Percentiles rank a stretch among this genome's conserved stretches.
Conservation (phyloP, 2,113 vertebrate genomes). For the Passerina amoena region DNA sequence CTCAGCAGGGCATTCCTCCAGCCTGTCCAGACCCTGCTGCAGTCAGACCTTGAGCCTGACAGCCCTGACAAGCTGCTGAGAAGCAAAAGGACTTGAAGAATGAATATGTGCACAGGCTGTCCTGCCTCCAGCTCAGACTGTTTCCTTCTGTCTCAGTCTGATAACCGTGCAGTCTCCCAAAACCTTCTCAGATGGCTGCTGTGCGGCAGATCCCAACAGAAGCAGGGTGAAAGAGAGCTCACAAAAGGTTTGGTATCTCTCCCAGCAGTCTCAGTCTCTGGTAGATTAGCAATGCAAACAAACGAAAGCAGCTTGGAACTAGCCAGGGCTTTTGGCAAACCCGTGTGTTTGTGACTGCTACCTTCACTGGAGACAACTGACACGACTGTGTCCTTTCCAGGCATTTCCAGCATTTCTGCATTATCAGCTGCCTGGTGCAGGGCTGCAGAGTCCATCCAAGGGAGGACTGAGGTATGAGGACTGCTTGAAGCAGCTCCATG, state of each 20-base stretch:
- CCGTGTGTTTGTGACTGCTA: constrained; percentile 46
- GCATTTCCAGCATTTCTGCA: constrained; percentile 36
- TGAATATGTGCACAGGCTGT: not conserved
- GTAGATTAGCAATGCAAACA: constrained; percentile 65
- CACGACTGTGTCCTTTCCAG: constrained; percentile 48
- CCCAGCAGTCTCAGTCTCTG: not conserved
- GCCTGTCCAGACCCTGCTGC: not conserved
- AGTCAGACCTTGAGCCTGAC: not conserved
- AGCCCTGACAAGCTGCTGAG: not conserved
- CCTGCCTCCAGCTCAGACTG: not conserved
- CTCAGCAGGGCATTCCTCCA: not conserved
- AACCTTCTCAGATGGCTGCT: constrained; percentile 36
- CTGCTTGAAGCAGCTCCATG: constrained; percentile 1
- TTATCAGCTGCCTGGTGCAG: constrained; percentile 30
- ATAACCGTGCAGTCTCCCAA: constrained; percentile 6
- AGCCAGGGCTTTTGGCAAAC: constrained; percentile 38
- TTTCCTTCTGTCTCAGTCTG: constrained; percentile 52
- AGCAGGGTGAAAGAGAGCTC: constrained; percentile 12
- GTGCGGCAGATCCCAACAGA: constrained; percentile 21
- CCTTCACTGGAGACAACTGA: constrained; percentile 35
- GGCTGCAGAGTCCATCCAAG: constrained; percentile 5
- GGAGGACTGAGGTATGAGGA: not conserved
- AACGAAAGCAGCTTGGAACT: constrained; percentile 9
- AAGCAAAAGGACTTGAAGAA: not conserved
- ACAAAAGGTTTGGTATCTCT: constrained; percentile 28